Percentiles rank a stretch among this genome's conserved stretches.
These are phyloP conservation scores for Craniophora ligustri DNA, from an alignment of 2,888 invertebrate genomes.

Conservation along the genomic window DNA sequence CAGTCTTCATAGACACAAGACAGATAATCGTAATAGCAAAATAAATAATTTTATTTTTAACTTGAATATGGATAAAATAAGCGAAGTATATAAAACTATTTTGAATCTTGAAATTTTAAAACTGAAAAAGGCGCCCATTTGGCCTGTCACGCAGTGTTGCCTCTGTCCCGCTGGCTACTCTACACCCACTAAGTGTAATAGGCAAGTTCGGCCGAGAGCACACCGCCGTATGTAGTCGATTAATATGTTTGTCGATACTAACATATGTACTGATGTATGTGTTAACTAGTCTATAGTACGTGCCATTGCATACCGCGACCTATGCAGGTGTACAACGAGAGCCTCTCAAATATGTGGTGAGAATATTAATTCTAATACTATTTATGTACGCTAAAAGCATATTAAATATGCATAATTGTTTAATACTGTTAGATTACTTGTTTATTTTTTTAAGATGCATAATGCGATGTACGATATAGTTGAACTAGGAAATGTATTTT, in stretches of 20 bases:
- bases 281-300: slow-evolving; percentile 74
- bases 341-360: slow-evolving; percentile 54
- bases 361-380: slow-evolving; percentile 46
- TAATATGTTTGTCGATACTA: slow-evolving; percentile 74
- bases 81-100: no score
- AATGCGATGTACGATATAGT: no score
- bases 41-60: no score
- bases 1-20: no score
- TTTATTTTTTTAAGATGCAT: slow-evolving; percentile 17
- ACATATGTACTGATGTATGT: slow-evolving; percentile 75
- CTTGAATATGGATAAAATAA: no score
- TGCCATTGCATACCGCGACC: slow-evolving; percentile 57
- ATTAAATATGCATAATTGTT: slow-evolving; percentile 43
- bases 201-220: slow-evolving; percentile 47
- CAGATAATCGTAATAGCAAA: no score
- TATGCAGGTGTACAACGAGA: slow-evolving; percentile 67
- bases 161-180: slow-evolving; percentile 44
- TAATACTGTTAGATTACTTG: slow-evolving; percentile 28
- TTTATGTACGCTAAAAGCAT: slow-evolving; percentile 49
- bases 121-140: no score
- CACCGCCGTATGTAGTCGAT: slow-evolving; percentile 54
- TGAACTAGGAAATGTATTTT: no score
- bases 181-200: slow-evolving; percentile 27
- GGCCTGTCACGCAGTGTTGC: no score
- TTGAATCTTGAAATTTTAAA: no score